Conservation (phyloP, 2,113 vertebrate genomes). For the Clarias batrachus region DNA sequence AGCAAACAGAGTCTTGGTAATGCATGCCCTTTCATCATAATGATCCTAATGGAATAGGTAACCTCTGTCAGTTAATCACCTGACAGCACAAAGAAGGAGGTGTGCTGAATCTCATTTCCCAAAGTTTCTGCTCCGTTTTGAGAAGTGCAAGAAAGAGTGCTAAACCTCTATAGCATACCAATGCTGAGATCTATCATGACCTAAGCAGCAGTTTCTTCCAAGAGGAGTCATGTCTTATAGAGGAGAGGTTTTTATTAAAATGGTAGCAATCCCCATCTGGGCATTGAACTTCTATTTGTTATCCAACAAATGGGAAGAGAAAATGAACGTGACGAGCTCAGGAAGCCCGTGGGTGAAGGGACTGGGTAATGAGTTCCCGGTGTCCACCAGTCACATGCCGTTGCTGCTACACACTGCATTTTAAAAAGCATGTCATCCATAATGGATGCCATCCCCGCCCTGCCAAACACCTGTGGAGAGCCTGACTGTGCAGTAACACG, state of each 20-base stretch:
- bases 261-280: conserved; percentile 50
- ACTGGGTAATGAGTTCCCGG: conserved; percentile 57
- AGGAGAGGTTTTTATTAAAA: conserved; percentile 53
- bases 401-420: conserved; percentile 45
- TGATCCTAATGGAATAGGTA: conserved; percentile 57
- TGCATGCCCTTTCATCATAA: conserved; percentile 55
- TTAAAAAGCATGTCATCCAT: conserved; percentile 47
- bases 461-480: conserved; percentile 32
- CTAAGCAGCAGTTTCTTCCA: conserved; percentile 31
- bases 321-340: conserved; percentile 51
- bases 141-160: conserved; percentile 40
- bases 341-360: conserved; percentile 48
- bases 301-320: conserved; percentile 61
- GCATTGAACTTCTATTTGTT: conserved; percentile 61
- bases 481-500: conserved; percentile 22
- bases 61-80: conserved; percentile 54
- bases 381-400: conserved; percentile 46
- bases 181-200: conserved; percentile 48
- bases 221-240: conserved; percentile 41
- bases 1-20: conserved; percentile 35
- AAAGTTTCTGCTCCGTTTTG: conserved; percentile 49
- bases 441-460: conserved; percentile 43
- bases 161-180: conserved; percentile 39
- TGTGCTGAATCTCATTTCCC: conserved; percentile 31
- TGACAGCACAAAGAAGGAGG: conserved; percentile 38